These are phyloP conservation scores for Pyrocoelia pectoralis DNA, from an alignment of 2,888 invertebrate species.

Conservation along the genomic window DNA sequence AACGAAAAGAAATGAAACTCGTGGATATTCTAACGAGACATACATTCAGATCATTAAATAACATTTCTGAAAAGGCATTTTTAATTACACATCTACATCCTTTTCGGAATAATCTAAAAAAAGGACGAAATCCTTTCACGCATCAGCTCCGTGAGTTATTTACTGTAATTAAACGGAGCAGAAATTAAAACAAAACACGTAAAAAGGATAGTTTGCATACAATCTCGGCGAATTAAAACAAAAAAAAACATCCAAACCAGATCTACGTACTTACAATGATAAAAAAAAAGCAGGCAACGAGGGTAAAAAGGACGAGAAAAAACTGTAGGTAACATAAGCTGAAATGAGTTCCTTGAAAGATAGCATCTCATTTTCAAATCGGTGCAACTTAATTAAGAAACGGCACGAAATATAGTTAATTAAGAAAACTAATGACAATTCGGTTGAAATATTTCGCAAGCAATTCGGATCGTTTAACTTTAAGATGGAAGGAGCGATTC, in stretches of 20 bases:
- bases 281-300: background rate
- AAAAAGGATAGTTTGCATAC: conserved; percentile 9
- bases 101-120: background rate
- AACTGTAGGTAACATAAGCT: too few relatives aligned
- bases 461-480: conserved; percentile 17
- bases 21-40: too few relatives aligned
- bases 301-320: too few relatives aligned
- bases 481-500: conserved; percentile 33
- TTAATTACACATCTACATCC: background rate
- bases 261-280: conserved; percentile 14
- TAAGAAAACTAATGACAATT: conserved; percentile 41
- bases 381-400: conserved; percentile 35
- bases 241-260: conserved; percentile 6
- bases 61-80: background rate
- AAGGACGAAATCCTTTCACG: conserved; percentile 8
- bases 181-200: conserved; percentile 4
- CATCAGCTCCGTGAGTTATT: conserved; percentile 16
- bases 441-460: conserved; percentile 23
- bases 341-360: background rate
- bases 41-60: too few relatives aligned
- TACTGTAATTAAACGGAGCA: conserved; percentile 5
- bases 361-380: conserved; percentile 24
- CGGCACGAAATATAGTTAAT: conserved; percentile 38
- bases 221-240: conserved; percentile 15
- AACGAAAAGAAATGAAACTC: too few relatives aligned